These are phyloP conservation scores for Actias luna DNA, from an alignment of 2,888 invertebrate genomes.

Conservation along the genomic window DNA sequence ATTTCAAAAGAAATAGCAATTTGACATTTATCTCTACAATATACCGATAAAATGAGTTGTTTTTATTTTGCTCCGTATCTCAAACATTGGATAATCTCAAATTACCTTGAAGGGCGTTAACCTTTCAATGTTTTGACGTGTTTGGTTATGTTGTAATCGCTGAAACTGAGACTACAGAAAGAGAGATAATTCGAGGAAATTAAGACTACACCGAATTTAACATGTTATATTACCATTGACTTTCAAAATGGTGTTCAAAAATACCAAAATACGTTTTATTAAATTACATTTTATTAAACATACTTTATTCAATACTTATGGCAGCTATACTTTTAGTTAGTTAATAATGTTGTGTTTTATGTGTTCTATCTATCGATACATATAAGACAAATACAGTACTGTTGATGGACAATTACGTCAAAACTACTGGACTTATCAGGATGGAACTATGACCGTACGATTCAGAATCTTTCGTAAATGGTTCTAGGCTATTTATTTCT, in stretches of 20 bases:
- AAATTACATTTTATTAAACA: neutral
- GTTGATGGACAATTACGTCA: too few species aligned
- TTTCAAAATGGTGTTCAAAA: neutral
- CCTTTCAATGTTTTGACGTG: neutral
- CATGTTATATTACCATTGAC: constrained; percentile 1
- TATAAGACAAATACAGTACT: too few species aligned
- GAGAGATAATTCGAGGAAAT: constrained; percentile 12
- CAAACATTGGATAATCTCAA: neutral
- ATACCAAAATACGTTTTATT: too few species aligned
- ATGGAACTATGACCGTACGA: too few species aligned
- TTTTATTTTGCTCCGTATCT: neutral
- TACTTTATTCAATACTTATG: too few species aligned
- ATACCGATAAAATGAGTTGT: neutral
- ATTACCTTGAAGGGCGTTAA: constrained; percentile 2
- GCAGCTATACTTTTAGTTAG: too few species aligned
- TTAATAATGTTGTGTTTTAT: too few species aligned
- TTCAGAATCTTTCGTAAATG: too few species aligned
- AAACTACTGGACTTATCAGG: too few species aligned
- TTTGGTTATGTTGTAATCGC: constrained; percentile 5
- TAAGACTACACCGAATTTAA: constrained; percentile 16
- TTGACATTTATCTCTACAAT: neutral
- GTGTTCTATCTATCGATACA: too few species aligned
- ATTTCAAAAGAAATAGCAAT: neutral
- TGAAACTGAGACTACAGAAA: neutral
- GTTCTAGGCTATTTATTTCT: too few species aligned